Evolutionary conservation across 2,888 invertebrate genomes (phyloP), one percentile per base, ranked within the genome.

Genomic region (Temnothorax ravouxi): DNA sequence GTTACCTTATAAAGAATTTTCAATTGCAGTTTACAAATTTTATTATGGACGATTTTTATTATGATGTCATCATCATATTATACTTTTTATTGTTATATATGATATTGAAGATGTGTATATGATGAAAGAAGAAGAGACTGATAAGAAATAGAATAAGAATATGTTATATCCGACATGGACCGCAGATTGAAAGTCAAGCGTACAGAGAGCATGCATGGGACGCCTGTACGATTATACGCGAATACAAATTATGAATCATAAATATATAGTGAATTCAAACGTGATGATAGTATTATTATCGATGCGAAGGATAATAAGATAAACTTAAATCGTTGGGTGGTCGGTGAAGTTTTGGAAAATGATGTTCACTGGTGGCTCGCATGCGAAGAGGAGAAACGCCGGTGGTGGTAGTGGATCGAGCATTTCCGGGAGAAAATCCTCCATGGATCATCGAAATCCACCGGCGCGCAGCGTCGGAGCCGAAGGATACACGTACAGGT

Each of bases 331-430:
- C 4, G 29, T 64, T 41, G 44, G 25, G 3, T 5, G 21, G 18
- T 41, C 25, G 41, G 38, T 75, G 44, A 83, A 56, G 18, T n/a
- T 18, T 47, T 38, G 50, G 69, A 96, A 95, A 92, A 97, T 97
- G 97, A 97, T 97, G 96, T 97, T 97, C 95, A 97, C 97, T 91
- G 97, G 97, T 91, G 96, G 96, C 18, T 96, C 96, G 86, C 96
- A 96, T 94, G 96, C 96, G 90, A 96, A 96, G 93, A 96, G 96
- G 91, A 94, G 95, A 88, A 95, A 95, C 88, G 94, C 94, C 67
- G 94, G 94, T 21, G 93, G 94, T 86, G 94, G 94, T 86, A 94
- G 94, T 34, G 85, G 87, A 38, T 62, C 56, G 3, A 83, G 87
- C 25, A 82, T 77, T 8, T 87, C 89, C 66, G 86, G 89, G n/a